These are phyloP conservation scores for Pyxicephalus adspersus DNA, from an alignment of 2,113 vertebrate genomes.

Conservation along the genomic window DNA sequence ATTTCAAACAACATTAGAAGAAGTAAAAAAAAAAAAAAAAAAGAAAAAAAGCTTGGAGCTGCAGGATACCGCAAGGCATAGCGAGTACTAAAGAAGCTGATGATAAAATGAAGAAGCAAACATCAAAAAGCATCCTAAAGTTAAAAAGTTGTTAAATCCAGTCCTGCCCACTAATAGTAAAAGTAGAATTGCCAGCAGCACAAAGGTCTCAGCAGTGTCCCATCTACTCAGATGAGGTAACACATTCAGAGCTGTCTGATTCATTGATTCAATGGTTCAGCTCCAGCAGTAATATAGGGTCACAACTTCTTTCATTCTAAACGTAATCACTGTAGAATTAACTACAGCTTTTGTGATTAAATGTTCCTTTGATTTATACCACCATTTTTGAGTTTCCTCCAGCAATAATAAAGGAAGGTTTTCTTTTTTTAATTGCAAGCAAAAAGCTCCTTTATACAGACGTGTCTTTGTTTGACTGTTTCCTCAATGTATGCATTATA, in stretches of 20 bases:
- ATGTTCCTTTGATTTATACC: constrained; percentile 6
- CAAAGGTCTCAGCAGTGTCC: not conserved
- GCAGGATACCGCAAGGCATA: no score
- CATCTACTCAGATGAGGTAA: not conserved
- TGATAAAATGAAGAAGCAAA: no score
- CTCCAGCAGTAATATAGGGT: not conserved
- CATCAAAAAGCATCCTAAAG: no score
- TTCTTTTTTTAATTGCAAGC: constrained; percentile 18
- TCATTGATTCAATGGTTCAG: not conserved
- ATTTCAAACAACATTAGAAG: no score
- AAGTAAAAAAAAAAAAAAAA: no score
- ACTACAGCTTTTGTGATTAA: not conserved
- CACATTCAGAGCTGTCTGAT: not conserved
- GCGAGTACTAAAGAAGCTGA: no score
- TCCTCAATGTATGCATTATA: constrained; percentile 20
- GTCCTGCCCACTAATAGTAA: no score
- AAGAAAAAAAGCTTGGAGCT: no score
- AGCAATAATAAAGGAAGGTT: not conserved
- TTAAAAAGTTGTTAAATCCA: no score
- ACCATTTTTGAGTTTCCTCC: not conserved
- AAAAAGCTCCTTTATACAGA: constrained; percentile 17
- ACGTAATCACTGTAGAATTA: not conserved
- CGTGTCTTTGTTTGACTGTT: constrained; percentile 21
- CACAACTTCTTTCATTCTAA: constrained; percentile 14
- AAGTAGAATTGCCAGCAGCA: no score